Base-by-base conservation (phyloP, 1,140 invertebrate genomes). In the Drosophila nikananu region DNA sequence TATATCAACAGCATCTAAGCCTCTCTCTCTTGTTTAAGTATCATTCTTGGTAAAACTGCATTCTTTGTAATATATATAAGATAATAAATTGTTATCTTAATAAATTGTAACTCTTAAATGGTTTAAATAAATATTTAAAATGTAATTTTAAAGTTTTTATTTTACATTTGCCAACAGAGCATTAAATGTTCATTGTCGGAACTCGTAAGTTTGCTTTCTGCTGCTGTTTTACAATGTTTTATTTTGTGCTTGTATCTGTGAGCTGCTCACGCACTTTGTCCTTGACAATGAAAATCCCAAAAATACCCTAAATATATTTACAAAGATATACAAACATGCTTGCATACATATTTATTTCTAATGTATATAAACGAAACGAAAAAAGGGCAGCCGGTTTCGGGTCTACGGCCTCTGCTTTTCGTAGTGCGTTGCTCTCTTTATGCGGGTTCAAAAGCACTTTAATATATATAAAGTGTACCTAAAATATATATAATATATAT, bases 231-330 rank as follows among this genome's bases (percentile, higher is more conserved):
- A 30, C 23, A 46, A 46, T 37, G 55, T 23, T 39, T 8, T n/a
- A 30, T 58, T 23, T 23, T 23, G 41, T 23, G 17, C 17, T 13
- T 52, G 74, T 71, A 78, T 52, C 44, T 65, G 51, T 55, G 27
- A 52, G 37, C 55, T 44, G 65, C 72, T 76, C 46, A 80, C 71
- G 57, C 79, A 82, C 67, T 23, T 44, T 59, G 83, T 64, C 82
- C 81, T 84, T 84, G 81, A 84, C 82, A 86, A 65, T 86, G 70
- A 86, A 86, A 72, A 55, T 73, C 17, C 44, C 13, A 32, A 41
- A 71, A 42, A 60, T 59, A 27, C 12, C 13, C 19, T 12, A 15
- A n/a, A 64, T n/a, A 30, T 39, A 63, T 27, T n/a, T 21, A 30
- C 8, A 42, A 1, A n/a, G n/a, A n/a, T n/a, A 59, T 30, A 30